Evolutionary conservation across 2,113 vertebrate species (phyloP), one percentile per base, ranked within the genome.

Genomic region (Pachycephala philippinensis): DNA sequence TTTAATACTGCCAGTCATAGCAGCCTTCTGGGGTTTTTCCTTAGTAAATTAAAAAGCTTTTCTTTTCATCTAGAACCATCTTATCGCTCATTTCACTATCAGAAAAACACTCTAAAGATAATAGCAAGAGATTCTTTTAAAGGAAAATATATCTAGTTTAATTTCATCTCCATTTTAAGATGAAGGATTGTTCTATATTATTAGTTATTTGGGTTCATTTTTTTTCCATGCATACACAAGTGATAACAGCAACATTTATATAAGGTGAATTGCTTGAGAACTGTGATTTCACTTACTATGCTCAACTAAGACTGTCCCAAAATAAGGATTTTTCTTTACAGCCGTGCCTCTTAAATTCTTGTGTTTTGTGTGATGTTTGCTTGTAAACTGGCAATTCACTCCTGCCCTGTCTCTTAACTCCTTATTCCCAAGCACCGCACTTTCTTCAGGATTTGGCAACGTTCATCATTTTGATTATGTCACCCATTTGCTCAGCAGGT

Each of bases 391-490:
- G 37, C 44, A 92, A 76, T 82, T 70, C 50, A 39, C n/a, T 90
- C 71, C 66, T 91, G 50, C 39, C 60, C 69, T 15, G 3, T n/a
- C 82, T 95, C 54, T 10, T 84, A 68, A 63, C 11, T 54, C 54
- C 53, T 80, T 65, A 28, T 78, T 80, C 45, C 63, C 69, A 79
- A 64, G 53, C 45, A 54, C 27, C 3, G 7, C 17, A 10, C 63
- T 80, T 84, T 89, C 85, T 92, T 96, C 91, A 95, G 81, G 61
- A 91, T 81, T 93, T 14, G 2, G 68, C 59, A 86, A 60, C 3
- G 21, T 94, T 81, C 78, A 85, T 97, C 92, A 94, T 93, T 95
- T 97, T 94, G 76, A 97, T 97, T 94, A 93, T 96, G 93, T 92
- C 92, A 95, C 93, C 89, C 54, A 53, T 96, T 96, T 96, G 61